Base-by-base conservation (phyloP, 2,888 invertebrate species). In the Drosophila greeni region DNA sequence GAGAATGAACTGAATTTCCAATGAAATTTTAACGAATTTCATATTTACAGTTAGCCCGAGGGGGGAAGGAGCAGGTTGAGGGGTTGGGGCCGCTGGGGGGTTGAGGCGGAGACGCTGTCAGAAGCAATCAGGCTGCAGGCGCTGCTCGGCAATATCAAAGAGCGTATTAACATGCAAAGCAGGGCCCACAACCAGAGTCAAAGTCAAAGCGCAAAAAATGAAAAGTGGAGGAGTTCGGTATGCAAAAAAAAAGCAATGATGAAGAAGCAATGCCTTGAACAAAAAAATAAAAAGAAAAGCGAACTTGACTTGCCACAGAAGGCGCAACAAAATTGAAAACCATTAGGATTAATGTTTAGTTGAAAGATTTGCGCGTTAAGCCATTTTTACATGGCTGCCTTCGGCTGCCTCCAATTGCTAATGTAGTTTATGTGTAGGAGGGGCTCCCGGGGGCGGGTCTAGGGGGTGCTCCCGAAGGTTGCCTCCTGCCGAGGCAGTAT, bases 281-380 rank as follows among this genome's bases (percentile, higher is more conserved):
- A 24, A 5, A 26, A 56, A 55, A 54, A 36, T n/a, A 5, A 39
- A 36, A 33, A 42, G 56, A 53, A 37, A 56, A 48, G 52, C 66
- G 66, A 77, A 82, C 75, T 68, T 82, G 83, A 77, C 81, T 82
- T 79, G 81, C 78, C 83, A 71, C 81, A 82, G 82, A 76, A 60
- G 60, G 70, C 70, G 69, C 64, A 69, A 66, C 69, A 78, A 82
- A 82, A 84, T 82, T 84, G 82, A 80, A 84, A 84, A 82, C 82
- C 82, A 82, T 82, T 82, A 84, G 82, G 84, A 82, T 82, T 82
- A 82, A 84, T 84, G 84, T 84, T 84, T 84, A 81, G 84, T 82
- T 84, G 82, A 84, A 82, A 84, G 84, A 82, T 82, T 82, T 84
- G 73, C 80, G 75, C 84, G 84, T 82, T 82, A 82, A 82, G 82